A percentile compares a stretch with the other conserved stretches of the same genome.
Evolutionary conservation across 1,140 invertebrate species (phyloP).

Genomic region (Diorhabda elongata): DNA sequence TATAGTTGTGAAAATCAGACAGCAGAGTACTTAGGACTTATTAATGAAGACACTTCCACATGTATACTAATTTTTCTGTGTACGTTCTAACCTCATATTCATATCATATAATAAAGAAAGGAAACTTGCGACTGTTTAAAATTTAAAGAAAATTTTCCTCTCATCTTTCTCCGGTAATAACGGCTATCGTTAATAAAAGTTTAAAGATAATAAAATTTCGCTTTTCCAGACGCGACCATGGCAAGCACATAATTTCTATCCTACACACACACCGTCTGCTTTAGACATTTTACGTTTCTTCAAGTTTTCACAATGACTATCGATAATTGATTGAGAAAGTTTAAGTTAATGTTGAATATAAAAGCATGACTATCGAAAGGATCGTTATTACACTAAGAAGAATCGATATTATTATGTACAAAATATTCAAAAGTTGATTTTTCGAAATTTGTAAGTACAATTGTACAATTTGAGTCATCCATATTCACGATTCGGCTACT

Average conservation of each 20-base stretch:
- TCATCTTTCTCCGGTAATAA: neutral
- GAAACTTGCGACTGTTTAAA: no score
- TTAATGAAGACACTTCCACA: no score
- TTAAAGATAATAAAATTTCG: slow-evolving; percentile 1
- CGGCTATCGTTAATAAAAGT: slow-evolving; percentile 6
- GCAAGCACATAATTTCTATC: neutral
- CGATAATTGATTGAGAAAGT: slow-evolving; percentile 13
- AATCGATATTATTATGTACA: no score
- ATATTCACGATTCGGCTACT: no score
- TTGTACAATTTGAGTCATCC: no score
- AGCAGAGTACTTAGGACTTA: no score
- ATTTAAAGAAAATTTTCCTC: neutral
- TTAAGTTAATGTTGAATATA: neutral
- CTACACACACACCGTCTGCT: slow-evolving; percentile 2
- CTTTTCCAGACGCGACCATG: neutral
- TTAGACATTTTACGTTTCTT: slow-evolving; percentile 4
- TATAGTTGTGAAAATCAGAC: no score
- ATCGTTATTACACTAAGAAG: neutral
- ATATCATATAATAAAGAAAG: no score
- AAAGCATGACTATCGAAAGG: neutral
- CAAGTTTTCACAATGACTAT: slow-evolving; percentile 8
- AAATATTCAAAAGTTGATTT: no score
- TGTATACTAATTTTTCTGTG: no score
- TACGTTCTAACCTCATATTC: no score
- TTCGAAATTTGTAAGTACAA: no score